Evolutionary conservation across 1,140 invertebrate species (phyloP).

Genomic region (Lordiphosa mommai): DNA sequence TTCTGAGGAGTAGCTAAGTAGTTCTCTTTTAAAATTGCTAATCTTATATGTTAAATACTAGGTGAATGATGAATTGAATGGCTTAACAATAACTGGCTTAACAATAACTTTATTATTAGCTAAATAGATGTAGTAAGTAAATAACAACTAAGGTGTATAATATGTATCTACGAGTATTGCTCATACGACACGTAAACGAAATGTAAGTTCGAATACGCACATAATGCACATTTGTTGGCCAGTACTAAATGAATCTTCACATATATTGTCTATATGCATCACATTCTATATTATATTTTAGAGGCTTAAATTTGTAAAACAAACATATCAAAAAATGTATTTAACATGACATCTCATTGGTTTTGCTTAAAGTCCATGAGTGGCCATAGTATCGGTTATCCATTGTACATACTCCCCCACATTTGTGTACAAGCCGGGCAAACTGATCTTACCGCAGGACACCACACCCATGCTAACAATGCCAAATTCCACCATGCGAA

Average conservation of each 20-base stretch:
- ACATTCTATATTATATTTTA: background rate
- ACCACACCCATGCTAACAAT: slow-evolving; percentile 81
- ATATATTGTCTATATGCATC: background rate
- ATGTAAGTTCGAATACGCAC: background rate
- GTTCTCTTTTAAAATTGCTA: no score
- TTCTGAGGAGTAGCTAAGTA: no score
- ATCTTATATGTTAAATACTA: background rate
- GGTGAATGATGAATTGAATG: no score
- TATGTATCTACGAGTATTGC: background rate
- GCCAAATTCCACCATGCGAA: slow-evolving; percentile 74
- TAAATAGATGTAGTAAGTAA: background rate
- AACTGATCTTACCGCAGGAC: slow-evolving; percentile 75
- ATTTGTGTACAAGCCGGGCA: slow-evolving; percentile 79
- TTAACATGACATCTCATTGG: background rate
- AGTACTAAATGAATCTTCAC: background rate
- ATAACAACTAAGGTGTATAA: background rate
- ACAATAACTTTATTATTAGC: background rate
- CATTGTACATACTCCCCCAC: slow-evolving; percentile 78
- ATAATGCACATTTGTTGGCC: background rate
- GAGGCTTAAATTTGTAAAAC: background rate
- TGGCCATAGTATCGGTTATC: slow-evolving; percentile 79
- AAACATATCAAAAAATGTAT: slow-evolving; percentile 11
- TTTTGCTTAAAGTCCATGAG: slow-evolving; percentile 34
- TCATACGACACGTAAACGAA: background rate
- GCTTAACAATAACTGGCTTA: background rate